Percentiles rank a stretch among this genome's conserved stretches.
Conservation (phyloP, 2,113 vertebrate genomes). For the Poecilia latipinna region DNA sequence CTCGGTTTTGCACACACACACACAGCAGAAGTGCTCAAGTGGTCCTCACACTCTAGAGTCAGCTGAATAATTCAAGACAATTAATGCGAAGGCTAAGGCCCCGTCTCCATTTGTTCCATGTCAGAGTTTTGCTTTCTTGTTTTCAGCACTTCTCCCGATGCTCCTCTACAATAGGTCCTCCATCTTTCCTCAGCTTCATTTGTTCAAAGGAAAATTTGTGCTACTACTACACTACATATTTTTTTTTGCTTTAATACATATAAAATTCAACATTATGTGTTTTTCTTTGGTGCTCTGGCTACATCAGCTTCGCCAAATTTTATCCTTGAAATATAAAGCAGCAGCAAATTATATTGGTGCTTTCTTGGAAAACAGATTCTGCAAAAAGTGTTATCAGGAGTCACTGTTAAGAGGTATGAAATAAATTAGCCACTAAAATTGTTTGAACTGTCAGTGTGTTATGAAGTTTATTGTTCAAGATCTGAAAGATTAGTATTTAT, state of each 20-base stretch:
- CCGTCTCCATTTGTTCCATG: conserved; percentile 24
- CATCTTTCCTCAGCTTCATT: neutral
- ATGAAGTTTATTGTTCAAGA: too few species aligned
- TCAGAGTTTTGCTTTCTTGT: conserved; percentile 40
- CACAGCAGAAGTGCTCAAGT: conserved; percentile 41
- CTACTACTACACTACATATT: neutral
- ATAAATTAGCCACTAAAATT: too few species aligned
- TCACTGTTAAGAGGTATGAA: too few species aligned
- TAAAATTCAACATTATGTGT: neutral
- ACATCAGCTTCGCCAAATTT: too few species aligned
- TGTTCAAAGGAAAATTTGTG: neutral
- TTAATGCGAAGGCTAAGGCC: conserved; percentile 62
- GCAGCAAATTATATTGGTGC: too few species aligned
- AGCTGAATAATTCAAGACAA: conserved; percentile 79
- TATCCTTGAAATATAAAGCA: too few species aligned
- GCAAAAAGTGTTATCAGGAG: too few species aligned
- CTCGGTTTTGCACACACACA: neutral
- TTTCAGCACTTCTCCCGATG: neutral
- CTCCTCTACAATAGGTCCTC: neutral
- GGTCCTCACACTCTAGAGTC: conserved; percentile 55
- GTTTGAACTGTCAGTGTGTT: too few species aligned
- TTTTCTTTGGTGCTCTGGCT: neutral
- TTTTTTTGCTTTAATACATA: neutral
- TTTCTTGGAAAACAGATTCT: too few species aligned
- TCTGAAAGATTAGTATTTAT: too few species aligned